A percentile compares a stretch with the other conserved stretches of the same genome.
Conservation (phyloP, 2,888 invertebrate species). For the Strigamia maritima region DNA sequence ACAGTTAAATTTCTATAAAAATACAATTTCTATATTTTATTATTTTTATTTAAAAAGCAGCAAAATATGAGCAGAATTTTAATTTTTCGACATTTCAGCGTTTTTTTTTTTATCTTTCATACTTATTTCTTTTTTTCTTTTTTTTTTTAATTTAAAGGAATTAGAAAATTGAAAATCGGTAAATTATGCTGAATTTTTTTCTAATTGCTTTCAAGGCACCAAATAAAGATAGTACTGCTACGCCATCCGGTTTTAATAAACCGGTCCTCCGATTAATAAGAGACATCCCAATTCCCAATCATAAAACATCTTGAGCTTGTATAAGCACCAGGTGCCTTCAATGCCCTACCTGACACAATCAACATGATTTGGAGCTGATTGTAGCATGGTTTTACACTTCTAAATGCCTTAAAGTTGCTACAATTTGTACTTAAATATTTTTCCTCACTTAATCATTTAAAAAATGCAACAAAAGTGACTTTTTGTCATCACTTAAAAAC, state of each 20-base stretch:
- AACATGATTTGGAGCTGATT: no score
- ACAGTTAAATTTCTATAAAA: background rate
- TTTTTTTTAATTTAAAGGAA: background rate
- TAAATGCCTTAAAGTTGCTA: no score
- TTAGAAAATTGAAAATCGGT: background rate
- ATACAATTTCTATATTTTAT: background rate
- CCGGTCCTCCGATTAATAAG: no score
- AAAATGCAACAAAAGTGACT: no score
- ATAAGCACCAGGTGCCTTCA: no score
- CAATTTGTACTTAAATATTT: no score
- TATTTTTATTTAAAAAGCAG: background rate
- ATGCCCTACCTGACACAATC: no score
- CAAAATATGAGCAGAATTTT: background rate
- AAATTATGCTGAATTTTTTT: background rate
- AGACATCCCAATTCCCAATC: background rate
- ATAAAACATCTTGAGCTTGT: background rate
- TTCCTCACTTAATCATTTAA: no score
- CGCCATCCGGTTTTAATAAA: no score
- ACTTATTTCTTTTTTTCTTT: no score
- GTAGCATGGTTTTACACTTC: no score
- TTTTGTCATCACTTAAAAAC: background rate
- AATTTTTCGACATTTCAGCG: background rate
- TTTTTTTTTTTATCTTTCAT: background rate
- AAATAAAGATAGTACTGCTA: background rate
- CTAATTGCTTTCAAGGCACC: conserved; percentile 4